Percentiles rank a stretch among this genome's conserved stretches.
Evolutionary conservation across 2,113 vertebrate genomes (phyloP).

Genomic region (Atlantisia rogersi): DNA sequence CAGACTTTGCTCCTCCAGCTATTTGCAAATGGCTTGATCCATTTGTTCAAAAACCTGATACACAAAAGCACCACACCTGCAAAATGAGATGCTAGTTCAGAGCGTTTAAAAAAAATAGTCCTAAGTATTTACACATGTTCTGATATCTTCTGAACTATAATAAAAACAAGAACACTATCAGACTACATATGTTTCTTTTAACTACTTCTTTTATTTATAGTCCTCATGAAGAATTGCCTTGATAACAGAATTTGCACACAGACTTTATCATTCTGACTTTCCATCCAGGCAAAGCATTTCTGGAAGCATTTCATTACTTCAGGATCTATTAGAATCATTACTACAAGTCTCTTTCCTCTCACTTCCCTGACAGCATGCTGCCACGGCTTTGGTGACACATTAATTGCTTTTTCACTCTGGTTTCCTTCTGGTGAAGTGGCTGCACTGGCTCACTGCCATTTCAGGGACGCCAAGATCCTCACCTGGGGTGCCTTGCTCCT

Average conservation of each 20-base stretch:
- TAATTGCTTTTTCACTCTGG: not conserved
- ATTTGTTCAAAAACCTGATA: not conserved
- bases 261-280: not conserved
- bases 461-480: not conserved
- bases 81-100: not conserved
- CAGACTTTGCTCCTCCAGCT: not conserved
- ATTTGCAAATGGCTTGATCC: not conserved
- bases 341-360: not conserved
- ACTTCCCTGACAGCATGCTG: not conserved
- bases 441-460: not conserved
- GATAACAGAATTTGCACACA: not conserved
- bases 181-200: not conserved
- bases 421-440: not conserved
- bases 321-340: not conserved
- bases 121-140: not conserved
- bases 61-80: not conserved
- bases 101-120: not conserved
- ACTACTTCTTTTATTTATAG: not conserved
- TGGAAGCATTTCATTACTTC: constrained; percentile 44
- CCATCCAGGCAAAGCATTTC: not conserved
- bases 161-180: not conserved
- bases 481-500: not conserved
- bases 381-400: not conserved
- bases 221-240: not conserved
- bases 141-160: not conserved